These are phyloP conservation scores for Bhutanitis thaidina DNA, from an alignment of 2,888 invertebrate species.

Conservation along the genomic window DNA sequence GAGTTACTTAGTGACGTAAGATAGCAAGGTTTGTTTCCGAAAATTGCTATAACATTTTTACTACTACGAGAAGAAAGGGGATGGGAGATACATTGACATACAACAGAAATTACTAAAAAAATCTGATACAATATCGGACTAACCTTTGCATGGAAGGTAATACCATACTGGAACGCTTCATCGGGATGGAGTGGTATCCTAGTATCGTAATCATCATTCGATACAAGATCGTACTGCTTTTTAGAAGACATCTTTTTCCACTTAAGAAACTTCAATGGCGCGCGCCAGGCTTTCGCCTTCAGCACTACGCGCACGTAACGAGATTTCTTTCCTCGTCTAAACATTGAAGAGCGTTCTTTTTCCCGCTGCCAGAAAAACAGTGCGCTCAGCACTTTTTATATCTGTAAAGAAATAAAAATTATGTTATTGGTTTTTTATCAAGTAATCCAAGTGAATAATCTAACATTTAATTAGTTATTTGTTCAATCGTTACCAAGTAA, in stretches of 20 bases:
- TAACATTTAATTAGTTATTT: no score
- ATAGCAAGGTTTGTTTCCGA: no score
- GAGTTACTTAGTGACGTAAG: no score
- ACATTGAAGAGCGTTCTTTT: constrained; percentile 52
- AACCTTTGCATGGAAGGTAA: constrained; percentile 98
- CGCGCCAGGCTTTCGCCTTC: constrained; percentile 55
- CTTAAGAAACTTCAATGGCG: constrained; percentile 68
- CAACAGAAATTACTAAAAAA: no score
- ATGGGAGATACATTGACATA: no score
- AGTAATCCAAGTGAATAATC: no score
- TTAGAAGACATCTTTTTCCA: constrained; percentile 90
- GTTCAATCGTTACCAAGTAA: no score
- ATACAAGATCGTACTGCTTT: constrained; percentile 95
- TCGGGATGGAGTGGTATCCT: constrained; percentile 98
- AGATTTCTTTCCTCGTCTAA: constrained; percentile 55
- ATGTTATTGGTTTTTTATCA: not conserved
- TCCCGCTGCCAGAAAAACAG: not conserved
- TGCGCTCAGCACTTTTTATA: not conserved
- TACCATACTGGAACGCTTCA: constrained; percentile 98
- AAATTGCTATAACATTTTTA: no score
- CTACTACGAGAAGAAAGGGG: no score
- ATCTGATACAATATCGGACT: constrained; percentile 29
- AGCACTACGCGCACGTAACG: constrained; percentile 62
- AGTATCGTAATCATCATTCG: constrained; percentile 97
- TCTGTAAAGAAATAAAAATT: constrained; percentile 15